Conservation (phyloP, 1,140 invertebrate genomes). For the Chlorops oryzae region DNA sequence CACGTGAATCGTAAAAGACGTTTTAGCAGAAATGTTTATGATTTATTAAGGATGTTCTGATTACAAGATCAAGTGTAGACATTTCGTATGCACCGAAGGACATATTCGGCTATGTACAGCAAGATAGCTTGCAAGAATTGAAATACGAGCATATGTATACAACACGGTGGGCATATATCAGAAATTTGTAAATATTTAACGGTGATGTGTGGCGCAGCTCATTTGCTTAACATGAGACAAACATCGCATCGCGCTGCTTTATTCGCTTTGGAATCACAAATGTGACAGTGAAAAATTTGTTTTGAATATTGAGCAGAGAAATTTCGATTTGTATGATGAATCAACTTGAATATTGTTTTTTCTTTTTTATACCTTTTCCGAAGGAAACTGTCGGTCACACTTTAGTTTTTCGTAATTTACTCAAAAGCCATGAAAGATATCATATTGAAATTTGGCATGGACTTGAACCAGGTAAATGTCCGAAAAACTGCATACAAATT, state of each 20-base stretch:
- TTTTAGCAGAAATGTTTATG: slow-evolving; percentile 29
- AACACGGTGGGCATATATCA: slow-evolving; percentile 29
- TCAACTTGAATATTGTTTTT: not conserved
- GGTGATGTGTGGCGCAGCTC: slow-evolving; percentile 28
- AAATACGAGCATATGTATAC: slow-evolving; percentile 34
- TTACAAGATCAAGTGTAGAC: slow-evolving; percentile 31
- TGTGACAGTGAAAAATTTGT: slow-evolving; percentile 45
- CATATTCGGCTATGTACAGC: slow-evolving; percentile 14
- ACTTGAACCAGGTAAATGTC: no score
- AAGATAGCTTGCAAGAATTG: slow-evolving; percentile 18
- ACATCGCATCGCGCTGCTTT: slow-evolving; percentile 43
- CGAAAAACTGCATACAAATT: no score
- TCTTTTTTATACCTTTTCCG: not conserved
- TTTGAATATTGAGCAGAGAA: not conserved
- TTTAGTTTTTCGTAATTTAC: no score
- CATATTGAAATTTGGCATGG: no score
- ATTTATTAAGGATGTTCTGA: slow-evolving; percentile 48
- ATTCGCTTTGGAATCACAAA: no score
- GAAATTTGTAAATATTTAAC: not conserved
- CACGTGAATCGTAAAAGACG: not conserved
- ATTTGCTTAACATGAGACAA: slow-evolving; percentile 42
- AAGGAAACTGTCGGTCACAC: no score
- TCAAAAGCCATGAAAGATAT: no score
- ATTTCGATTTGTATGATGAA: no score
- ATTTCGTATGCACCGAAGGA: no score